phyloP scores from a whole-genome alignment of 1,140 invertebrate species.

The Metaphire vulgaris region DNA sequence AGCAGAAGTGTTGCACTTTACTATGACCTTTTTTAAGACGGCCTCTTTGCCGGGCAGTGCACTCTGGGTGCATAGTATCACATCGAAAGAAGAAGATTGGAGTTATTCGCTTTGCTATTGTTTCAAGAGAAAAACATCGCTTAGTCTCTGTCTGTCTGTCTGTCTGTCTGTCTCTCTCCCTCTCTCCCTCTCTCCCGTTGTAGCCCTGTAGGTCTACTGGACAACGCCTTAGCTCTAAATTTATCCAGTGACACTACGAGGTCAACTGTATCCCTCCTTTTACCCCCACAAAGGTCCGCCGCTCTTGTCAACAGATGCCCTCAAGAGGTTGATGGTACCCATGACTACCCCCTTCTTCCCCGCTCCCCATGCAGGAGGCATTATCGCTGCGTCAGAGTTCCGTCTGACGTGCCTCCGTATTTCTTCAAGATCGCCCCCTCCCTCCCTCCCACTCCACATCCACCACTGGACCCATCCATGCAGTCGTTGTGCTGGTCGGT shows the following conservation, averaged over 20 bases:
- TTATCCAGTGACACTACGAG: no score
- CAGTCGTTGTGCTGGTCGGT: no score
- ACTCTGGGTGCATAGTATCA: neutral
- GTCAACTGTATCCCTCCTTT: neutral
- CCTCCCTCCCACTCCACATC: no score
- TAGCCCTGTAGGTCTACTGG: neutral
- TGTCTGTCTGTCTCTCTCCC: neutral
- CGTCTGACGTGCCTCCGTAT: no score
- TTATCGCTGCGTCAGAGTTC: no score
- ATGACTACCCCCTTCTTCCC: neutral
- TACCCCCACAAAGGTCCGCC: neutral
- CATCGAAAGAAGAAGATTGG: neutral
- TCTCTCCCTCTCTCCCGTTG: neutral
- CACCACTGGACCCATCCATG: no score
- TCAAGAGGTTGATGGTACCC: no score
- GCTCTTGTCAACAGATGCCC: no score
- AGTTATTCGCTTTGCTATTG: neutral
- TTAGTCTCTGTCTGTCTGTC: neutral
- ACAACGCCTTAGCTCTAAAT: neutral
- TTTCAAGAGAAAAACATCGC: neutral
- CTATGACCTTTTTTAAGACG: no score
- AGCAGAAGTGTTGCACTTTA: no score
- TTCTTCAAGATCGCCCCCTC: no score
- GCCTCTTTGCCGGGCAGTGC: no score
- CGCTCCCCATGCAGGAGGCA: neutral